Evolutionary conservation across 2,888 invertebrate species (phyloP).

Genomic region (Apeira syringaria): DNA sequence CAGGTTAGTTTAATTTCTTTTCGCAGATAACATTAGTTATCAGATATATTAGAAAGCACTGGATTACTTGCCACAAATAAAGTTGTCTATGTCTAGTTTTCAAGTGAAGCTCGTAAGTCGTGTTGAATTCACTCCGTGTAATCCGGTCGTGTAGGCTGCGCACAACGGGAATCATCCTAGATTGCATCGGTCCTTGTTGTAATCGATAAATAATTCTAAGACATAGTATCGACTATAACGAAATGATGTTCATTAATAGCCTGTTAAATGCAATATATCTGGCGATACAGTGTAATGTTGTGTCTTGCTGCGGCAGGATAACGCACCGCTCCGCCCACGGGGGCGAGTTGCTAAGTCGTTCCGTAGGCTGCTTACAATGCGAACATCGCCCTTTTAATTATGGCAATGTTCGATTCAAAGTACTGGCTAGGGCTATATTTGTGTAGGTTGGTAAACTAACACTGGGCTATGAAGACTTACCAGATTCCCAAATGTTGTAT

Average conservation of each 20-base stretch:
- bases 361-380: conserved; percentile 18
- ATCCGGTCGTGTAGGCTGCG: conserved; percentile 5
- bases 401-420: too few species aligned
- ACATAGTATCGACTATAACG: conserved; percentile 2
- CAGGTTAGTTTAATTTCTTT: too few species aligned
- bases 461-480: too few species aligned
- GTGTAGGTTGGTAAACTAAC: too few species aligned
- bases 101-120: not conserved
- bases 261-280: conserved; percentile 24
- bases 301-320: conserved; percentile 51
- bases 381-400: conserved; percentile 4
- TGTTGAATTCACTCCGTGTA: conserved; percentile 1
- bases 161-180: conserved; percentile 7
- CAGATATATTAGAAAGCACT: too few species aligned
- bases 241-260: conserved; percentile 10
- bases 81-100: too few species aligned
- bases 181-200: conserved; percentile 4
- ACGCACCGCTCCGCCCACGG: conserved; percentile 60
- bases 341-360: conserved; percentile 18
- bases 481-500: too few species aligned
- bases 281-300: conserved; percentile 41
- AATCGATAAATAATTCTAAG: conserved; percentile 13
- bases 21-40: too few species aligned
- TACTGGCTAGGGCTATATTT: too few species aligned
- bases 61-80: too few species aligned